Percentiles rank a stretch among this genome's conserved stretches.
Evolutionary conservation across 2,113 vertebrate genomes (phyloP).

Genomic region (Pituophis catenifer): DNA sequence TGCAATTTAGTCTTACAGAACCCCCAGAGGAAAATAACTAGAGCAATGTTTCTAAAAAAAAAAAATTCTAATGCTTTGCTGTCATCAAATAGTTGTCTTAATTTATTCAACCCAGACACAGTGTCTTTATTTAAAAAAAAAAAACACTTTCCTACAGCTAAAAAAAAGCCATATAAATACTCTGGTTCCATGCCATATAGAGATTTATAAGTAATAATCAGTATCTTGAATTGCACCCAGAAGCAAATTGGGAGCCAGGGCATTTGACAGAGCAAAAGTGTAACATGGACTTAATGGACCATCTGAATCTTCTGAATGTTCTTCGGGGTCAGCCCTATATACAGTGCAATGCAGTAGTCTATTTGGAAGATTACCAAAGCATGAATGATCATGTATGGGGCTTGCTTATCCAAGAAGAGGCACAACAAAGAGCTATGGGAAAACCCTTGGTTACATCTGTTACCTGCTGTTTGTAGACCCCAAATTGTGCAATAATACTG

Average conservation of each 20-base stretch:
- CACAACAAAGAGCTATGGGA: neutral
- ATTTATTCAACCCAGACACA: neutral
- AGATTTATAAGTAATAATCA: neutral
- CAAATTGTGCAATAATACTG: neutral
- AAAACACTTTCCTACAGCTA: neutral
- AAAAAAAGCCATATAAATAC: neutral
- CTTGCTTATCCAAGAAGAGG: neutral
- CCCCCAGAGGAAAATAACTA: neutral
- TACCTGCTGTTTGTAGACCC: neutral
- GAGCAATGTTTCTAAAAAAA: neutral
- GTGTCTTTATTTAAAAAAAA: neutral
- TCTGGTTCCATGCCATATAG: neutral
- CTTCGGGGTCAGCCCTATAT: neutral
- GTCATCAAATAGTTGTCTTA: neutral
- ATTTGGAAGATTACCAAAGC: neutral
- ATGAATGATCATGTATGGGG: neutral
- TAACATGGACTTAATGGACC: neutral
- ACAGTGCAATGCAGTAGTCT: neutral
- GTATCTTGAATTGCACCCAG: neutral
- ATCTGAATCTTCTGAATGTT: neutral
- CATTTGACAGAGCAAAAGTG: neutral
- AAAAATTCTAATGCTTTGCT: neutral
- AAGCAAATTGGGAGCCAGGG: neutral
- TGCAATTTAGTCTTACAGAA: neutral
- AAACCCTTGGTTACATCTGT: neutral